Base-by-base conservation (phyloP, 2,888 invertebrate genomes). In the Physocephala rufipes region DNA sequence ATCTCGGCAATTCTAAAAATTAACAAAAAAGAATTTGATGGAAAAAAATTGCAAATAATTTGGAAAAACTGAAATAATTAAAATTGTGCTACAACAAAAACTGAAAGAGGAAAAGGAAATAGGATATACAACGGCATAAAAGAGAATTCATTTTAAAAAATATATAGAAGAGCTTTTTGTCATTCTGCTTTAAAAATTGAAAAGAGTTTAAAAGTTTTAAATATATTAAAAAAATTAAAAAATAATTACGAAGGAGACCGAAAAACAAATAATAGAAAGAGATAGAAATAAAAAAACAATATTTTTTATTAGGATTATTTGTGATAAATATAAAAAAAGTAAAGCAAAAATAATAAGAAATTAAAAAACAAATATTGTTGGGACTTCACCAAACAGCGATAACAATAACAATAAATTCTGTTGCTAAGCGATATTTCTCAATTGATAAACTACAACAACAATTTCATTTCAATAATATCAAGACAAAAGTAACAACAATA, bases 301-400 rank as follows among this genome's bases (percentile, higher is more conserved):
- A 74, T 74, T 75, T 74, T 75, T 73, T 68, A 72, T 65, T 66
- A 74, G 71, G 65, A 73, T 58, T 58, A n/a, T 67, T 69, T 62
- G 15, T 21, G 47, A 26, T n/a, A 63, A 43, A 63, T 24, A 43
- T 24, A 62, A 30, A 47, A 63, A 43, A 43, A 47, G 15, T 47
- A 63, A 47, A 62, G 2, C 13, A 63, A 13, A 63, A 3, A 36
- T 36, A 36, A 2, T 59, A 21, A 59, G 16, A 63, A 45, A 63
- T 47, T 26, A 15, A 47, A 63, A 13, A 63, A 26, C 47, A 24
- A 26, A 36, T 47, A 26, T n/a, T 7, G 9, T 7, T 9, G 4
- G 36, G 4, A 36, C 36, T 36, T 36, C 4, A 36, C 5, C 36
- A 7, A 36, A 4, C 4, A 36, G 9, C 36, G 36, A 9, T 9